Evolutionary conservation across 2,888 invertebrate species (phyloP), one percentile per base, ranked within the genome.

Genomic region (Alloplasta piceator): DNA sequence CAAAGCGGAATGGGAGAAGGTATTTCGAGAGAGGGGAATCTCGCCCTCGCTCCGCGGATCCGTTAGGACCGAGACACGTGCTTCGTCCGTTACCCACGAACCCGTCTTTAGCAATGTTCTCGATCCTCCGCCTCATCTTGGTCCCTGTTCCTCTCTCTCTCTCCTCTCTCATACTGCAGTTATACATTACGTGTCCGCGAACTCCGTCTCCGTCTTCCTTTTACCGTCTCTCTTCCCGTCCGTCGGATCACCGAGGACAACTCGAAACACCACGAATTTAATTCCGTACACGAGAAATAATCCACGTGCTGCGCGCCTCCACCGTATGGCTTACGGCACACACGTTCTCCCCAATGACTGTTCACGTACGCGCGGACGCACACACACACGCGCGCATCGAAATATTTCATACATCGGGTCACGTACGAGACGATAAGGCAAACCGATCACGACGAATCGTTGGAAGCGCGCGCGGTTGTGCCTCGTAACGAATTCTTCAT

Each of bases 391-490:
- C 2, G 39, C n/a, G 9, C n/a, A 50, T 14, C 36, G 52, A 26
- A 6, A 73, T 73, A 68, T 74, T 74, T 52, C 72, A 72, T 78
- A 70, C 55, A 74, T 68, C 73, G 68, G 68, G 68, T 74, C 78
- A 78, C 78, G 78, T 72, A 48, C 41, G 39, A 64, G 41, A 36
- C 16, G 16, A 48, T 50, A 71, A 50, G 76, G 26, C 26, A 26
- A 26, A 48, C 26, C 48, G 76, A 63, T 70, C 39, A 48, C 39
- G 46, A 6, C 12, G 46, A 46, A 70, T 60, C 70, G 10, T 36
- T 58, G 43, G 6, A 14, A 48, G 39, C 43, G 10, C 50, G n/a
- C 50, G 12, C 46, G 5, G 26, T 16, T 55, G 55, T 39, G 6
- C 50, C 41, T 36, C 68, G 43, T 58, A 67, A 67, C 48, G 63